A percentile compares a stretch with the other conserved stretches of the same genome.
These are phyloP conservation scores for Molothrus ater DNA, from an alignment of 2,797 vertebrate genomes.

Conservation along the genomic window DNA sequence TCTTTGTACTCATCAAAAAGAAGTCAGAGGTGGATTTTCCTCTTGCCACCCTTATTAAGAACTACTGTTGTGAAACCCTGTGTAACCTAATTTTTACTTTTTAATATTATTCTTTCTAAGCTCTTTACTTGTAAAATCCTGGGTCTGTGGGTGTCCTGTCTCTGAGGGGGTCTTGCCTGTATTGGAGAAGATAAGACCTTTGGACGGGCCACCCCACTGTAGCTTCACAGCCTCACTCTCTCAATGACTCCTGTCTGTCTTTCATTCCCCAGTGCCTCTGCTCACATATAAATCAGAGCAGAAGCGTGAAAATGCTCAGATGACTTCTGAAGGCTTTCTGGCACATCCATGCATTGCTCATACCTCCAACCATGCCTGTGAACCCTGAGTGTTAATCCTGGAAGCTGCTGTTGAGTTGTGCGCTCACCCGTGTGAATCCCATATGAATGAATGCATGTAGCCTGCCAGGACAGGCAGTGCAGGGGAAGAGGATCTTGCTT, in stretches of 20 bases:
- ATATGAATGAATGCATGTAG: fast-evolving
- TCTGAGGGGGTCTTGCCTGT: not conserved
- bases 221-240: not conserved
- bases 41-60: not conserved
- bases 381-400: not conserved
- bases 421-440: not conserved
- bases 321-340: not conserved
- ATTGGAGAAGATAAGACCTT: not conserved
- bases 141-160: fast-evolving
- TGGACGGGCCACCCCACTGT: fast-evolving
- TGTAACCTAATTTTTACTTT: not conserved
- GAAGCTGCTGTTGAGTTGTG: not conserved
- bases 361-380: not conserved
- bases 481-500: not conserved
- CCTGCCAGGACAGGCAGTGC: not conserved
- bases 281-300: not conserved
- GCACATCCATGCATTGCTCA: not conserved
- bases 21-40: not conserved
- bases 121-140: not conserved
- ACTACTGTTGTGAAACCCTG: not conserved
- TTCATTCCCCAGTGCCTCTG: not conserved
- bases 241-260: fast-evolving
- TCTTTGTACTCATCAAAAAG: not conserved
- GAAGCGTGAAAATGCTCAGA: not conserved
- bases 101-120: not conserved